Evolutionary conservation across 2,113 vertebrate species (phyloP).

Genomic region (Dipodomys merriami): DNA sequence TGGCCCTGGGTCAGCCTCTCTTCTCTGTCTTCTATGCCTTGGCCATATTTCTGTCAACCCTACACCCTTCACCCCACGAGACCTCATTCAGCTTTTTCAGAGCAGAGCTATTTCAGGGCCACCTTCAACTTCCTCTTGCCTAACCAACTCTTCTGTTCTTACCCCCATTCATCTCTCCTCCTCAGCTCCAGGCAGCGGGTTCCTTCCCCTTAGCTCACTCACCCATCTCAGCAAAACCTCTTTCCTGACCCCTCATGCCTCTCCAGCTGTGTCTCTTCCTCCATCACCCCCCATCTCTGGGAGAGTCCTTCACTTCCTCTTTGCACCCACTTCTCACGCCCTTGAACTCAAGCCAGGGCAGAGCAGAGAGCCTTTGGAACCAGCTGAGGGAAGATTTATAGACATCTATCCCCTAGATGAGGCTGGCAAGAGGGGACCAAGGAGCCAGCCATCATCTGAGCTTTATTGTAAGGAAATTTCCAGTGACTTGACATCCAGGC

Average conservation of each 20-base stretch:
- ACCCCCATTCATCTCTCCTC: background rate
- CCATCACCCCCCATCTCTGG: background rate
- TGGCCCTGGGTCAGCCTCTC: background rate
- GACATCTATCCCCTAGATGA: background rate
- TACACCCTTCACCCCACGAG: background rate
- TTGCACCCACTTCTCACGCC: background rate
- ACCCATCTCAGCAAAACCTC: background rate
- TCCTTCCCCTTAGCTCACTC: background rate
- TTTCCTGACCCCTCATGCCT: background rate
- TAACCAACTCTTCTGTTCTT: background rate
- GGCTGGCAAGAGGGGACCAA: background rate
- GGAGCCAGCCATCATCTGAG: background rate
- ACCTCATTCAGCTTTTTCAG: background rate
- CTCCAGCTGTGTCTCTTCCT: constrained; percentile 3
- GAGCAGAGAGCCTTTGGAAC: background rate
- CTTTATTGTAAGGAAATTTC: background rate
- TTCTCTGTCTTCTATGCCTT: background rate
- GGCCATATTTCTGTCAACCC: background rate
- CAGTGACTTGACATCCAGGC: background rate
- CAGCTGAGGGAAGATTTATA: background rate
- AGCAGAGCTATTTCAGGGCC: background rate
- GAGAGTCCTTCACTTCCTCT: background rate
- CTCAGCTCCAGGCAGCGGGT: background rate
- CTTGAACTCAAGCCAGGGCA: background rate
- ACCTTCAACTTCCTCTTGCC: background rate